These are phyloP conservation scores for Pimephales promelas DNA, from an alignment of 2,113 vertebrate species.

Conservation along the genomic window DNA sequence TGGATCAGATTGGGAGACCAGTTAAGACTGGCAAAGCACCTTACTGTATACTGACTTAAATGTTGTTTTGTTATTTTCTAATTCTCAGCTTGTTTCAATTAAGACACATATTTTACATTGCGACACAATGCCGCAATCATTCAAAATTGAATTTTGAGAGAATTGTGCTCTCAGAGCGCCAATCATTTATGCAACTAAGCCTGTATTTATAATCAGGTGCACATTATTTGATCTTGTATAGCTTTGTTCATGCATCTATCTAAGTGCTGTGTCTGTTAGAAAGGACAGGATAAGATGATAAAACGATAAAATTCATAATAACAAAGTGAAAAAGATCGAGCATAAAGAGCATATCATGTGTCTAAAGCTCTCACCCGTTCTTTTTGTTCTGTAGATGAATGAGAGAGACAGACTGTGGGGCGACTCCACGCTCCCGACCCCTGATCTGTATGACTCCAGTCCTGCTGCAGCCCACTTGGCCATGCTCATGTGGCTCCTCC, in stretches of 20 bases:
- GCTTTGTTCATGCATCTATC: not conserved
- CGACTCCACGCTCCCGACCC: constrained; percentile 55
- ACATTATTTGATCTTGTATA: not conserved
- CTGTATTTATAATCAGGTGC: not conserved
- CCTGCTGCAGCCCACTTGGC: constrained; percentile 1
- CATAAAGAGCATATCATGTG: constrained; percentile 17
- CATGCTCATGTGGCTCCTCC: constrained; percentile 39
- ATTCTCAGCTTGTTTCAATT: not conserved
- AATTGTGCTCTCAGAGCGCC: not conserved
- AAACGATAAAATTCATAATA: not conserved
- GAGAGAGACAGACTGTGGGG: constrained; percentile 62
- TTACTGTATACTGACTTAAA: not conserved
- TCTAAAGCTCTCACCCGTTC: not conserved
- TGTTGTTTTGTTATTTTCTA: not conserved
- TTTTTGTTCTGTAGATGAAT: constrained; percentile 54
- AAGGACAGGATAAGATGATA: constrained; percentile 20
- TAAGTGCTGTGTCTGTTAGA: not conserved
- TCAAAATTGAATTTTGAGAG: not conserved
- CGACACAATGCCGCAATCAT: not conserved
- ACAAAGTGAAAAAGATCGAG: constrained; percentile 22
- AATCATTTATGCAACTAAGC: not conserved
- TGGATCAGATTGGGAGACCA: not conserved
- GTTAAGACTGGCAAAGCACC: not conserved
- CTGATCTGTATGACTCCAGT: constrained; percentile 47
- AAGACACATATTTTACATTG: not conserved